Evolutionary conservation across 2,113 vertebrate genomes (phyloP), one percentile per base, ranked within the genome.

Genomic region (Bungarus multicinctus): DNA sequence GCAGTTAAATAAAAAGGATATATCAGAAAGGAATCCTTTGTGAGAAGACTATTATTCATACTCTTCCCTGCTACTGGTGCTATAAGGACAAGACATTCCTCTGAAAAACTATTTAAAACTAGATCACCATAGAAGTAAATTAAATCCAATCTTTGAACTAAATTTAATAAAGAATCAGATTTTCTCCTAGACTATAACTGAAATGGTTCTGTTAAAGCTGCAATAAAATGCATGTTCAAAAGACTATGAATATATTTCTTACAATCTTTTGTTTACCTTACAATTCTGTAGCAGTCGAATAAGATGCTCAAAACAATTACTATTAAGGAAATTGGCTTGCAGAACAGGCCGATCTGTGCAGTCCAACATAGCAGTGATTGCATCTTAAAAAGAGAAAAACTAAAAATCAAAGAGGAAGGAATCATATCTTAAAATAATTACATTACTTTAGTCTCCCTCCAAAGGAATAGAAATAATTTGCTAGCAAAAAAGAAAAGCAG

Each of bases 241-340:
- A 60, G 25, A 85, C 69, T 91, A 54, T 12, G 39, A 69, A 20
- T 52, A n/a, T 8, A n/a, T 1, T 20, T 10, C 53, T 85, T 25
- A 88, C 94, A 94, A 10, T 47, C 54, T 87, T 95, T 94, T 94
- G 89, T 92, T 96, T 98, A 99, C 99, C 99, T 99, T 99, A 98
- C 99, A 99, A 96, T 99, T 99, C 97, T 99, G 99, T 92, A 99
- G 96, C 87, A 99, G 98, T 89, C 99, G 97, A 90, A 98, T 99
- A 94, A 99, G 98, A 97, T 99, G 99, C 96, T 99, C 99, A 95
- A 99, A 99, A 95, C 99, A 99, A 97, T 99, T 99, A 93, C 99
- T 99, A 95, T 99, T 99, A 96, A 99, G 98, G 97, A 99, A 99
- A 98, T 99, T 98, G 92, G 99, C 99, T 97, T 99, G 99, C 89